Evolutionary conservation across 2,113 vertebrate genomes (phyloP), one percentile per base, ranked within the genome.

Genomic region (Trinectes maculatus): DNA sequence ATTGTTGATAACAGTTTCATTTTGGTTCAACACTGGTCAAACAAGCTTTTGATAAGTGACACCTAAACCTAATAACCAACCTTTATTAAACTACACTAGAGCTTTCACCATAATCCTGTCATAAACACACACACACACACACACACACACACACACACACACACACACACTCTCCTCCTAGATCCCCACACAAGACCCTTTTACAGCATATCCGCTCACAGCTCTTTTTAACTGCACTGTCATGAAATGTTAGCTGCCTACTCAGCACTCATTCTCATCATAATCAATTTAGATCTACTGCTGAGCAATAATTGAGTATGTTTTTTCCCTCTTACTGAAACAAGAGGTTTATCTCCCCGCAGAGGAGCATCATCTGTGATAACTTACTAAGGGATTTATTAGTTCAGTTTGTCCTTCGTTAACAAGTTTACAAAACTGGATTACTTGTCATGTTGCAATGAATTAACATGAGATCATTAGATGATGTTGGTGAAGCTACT

Each of bases 231-330:
- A 77, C 61, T 83, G 86, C 84, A 56, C 64, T 33, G 79, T 83
- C 77, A 79, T 87, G 77, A 89, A 77, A 77, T 73, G 63, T 71
- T 69, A 48, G 65, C 63, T 83, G 76, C 76, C 25, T 60, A 52
- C 68, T 88, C 86, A 88, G 88, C 89, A 87, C 52, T 86, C 71
- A 61, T 80, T 72, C 49, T 67, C 33, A 64, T 82, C 53, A 74
- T 76, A 76, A 87, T 89, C 89, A 89, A 81, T 90, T 74, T 48
- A 72, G 64, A 85, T 66, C 51, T 71, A 18, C 81, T 82, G 73
- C 82, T 74, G 72, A 71, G 49, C 39, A 79, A 58, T 83, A 87
- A 79, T 79, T 86, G 67, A 79, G 64, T 79, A 53, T 31, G 26
- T 58, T 73, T 53, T 69, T 64, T 47, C 56, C 2, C 29, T 52